Evolutionary conservation across 1,140 invertebrate species (phyloP).

Genomic region (Drosophila simulans): DNA sequence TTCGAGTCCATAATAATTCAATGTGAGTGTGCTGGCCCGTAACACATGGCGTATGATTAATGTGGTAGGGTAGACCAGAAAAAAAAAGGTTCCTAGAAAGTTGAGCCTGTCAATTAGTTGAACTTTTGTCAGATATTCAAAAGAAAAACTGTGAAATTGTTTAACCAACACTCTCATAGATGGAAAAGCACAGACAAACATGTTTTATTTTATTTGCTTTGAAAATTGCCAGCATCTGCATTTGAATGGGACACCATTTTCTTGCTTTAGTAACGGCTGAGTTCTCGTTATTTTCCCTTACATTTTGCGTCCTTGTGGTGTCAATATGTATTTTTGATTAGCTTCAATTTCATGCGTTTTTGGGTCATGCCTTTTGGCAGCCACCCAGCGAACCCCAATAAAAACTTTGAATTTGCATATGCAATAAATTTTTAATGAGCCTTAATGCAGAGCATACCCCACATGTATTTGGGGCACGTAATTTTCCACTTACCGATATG

Average conservation of each 20-base stretch:
- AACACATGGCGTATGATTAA: slow-evolving; percentile 76
- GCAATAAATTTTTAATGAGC: slow-evolving; percentile 58
- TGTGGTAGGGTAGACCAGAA: slow-evolving; percentile 23
- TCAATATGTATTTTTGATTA: slow-evolving; percentile 78
- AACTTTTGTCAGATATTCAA: slow-evolving; percentile 61
- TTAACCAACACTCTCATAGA: slow-evolving; percentile 3
- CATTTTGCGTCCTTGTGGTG: slow-evolving; percentile 11
- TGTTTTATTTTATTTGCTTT: slow-evolving; percentile 18
- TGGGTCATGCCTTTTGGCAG: slow-evolving; percentile 23
- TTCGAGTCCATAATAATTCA: slow-evolving; percentile 24
- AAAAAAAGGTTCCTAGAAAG: slow-evolving; percentile 1
- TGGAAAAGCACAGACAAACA: neutral
- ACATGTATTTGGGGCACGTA: slow-evolving; percentile 11
- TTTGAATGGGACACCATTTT: slow-evolving; percentile 22
- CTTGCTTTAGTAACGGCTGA: slow-evolving; percentile 10
- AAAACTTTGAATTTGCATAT: slow-evolving; percentile 40
- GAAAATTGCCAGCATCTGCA: slow-evolving; percentile 9
- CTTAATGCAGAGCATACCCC: slow-evolving; percentile 27
- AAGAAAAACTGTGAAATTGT: slow-evolving; percentile 34
- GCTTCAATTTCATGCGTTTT: slow-evolving; percentile 41
- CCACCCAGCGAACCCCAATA: slow-evolving; percentile 17
- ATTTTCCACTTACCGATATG: slow-evolving; percentile 66
- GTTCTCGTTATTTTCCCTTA: neutral
- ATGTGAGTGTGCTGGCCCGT: slow-evolving; percentile 8
- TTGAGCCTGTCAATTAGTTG: slow-evolving; percentile 60